Base-by-base conservation (phyloP, 92 coral and sea anemone species). In the Phenganax subtilis region DNA sequence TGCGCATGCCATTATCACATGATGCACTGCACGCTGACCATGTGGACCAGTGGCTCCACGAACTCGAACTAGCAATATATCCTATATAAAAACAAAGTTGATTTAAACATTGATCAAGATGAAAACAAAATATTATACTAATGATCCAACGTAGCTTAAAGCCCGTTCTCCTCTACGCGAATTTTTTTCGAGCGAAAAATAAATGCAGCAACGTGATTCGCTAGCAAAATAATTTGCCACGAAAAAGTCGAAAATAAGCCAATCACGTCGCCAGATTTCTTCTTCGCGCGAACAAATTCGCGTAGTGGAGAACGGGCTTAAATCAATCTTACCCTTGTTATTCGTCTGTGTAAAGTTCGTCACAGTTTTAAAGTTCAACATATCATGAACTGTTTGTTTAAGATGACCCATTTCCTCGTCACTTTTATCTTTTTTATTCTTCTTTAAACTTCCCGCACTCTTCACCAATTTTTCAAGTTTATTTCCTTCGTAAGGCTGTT, bases 11-110 rank as follows among this genome's bases (percentile, higher is more conserved):
- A 79, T 62, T 20, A n/a, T 55, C 83, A 47, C 83, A 79, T 3
- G 59, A 47, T 65, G 28, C 55, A 9, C 73, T 63, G 83, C 83
- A 79, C 74, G 83, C 83, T 79, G 83, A 79, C 83, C 83, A 79
- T 10, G 57, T 20, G 9, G 57, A 20, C 83, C 83, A 79, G 73
- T 51, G 73, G 83, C 83, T 52, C 83, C 83, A 79, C 9, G 63
- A 61, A 14, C 9, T 12, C 9, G 20, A 4, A 31, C 30, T 28
- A 8, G 60, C 20, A 60, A 37, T 20, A 79, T 29, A 44, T 25
- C 61, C 83, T 79, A 51, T 0, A 12, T 28, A 25, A 68, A 68
- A 64, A 64, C 37, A 64, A 17, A 64, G 3, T 20, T n/a, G 20
- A 64, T 9, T 59, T 12, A 10, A 25, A 14, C 7, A 14, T 0